A percentile compares a stretch with the other conserved stretches of the same genome.
phyloP scores from a whole-genome alignment of 2,797 vertebrate genomes.

The Parambassis ranga region DNA sequence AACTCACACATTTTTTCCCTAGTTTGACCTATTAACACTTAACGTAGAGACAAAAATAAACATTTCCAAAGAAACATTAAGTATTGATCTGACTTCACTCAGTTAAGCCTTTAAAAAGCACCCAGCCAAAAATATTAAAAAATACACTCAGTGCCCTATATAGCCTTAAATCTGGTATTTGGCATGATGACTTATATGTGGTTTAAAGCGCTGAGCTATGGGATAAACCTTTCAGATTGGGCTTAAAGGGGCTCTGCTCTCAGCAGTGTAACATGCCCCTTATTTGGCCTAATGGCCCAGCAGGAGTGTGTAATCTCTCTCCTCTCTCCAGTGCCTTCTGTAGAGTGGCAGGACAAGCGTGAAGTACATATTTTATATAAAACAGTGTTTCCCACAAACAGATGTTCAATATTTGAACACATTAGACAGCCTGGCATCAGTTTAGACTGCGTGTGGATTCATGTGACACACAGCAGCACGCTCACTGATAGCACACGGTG shows the following conservation, averaged over 20 bases:
- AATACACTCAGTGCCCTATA: slow-evolving; percentile 1
- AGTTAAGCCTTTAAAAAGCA: not conserved
- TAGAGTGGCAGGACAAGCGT: no score
- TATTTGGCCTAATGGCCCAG: slow-evolving; percentile 40
- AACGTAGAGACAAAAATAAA: not conserved
- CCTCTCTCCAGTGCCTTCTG: not conserved
- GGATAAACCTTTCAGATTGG: slow-evolving; percentile 53
- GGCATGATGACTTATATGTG: slow-evolving; percentile 31
- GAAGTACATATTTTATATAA: no score
- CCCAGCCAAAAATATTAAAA: not conserved
- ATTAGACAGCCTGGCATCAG: no score
- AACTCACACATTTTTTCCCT: not conserved
- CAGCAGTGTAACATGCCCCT: slow-evolving; percentile 34
- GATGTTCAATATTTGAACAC: no score
- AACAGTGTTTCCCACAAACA: no score
- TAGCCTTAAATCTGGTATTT: slow-evolving; percentile 48
- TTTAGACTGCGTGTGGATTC: no score
- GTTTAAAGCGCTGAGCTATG: slow-evolving; percentile 51
- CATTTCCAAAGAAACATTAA: not conserved
- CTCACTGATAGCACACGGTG: no score
- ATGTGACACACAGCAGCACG: no score
- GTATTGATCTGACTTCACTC: not conserved
- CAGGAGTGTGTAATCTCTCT: slow-evolving; percentile 40
- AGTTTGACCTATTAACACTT: not conserved
- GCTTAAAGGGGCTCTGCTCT: slow-evolving; percentile 51